These are phyloP conservation scores for Pseudorhiza aurosa DNA, from an alignment of 30 jellyfish, hydroid and myxozoan species.

Conservation along the genomic window DNA sequence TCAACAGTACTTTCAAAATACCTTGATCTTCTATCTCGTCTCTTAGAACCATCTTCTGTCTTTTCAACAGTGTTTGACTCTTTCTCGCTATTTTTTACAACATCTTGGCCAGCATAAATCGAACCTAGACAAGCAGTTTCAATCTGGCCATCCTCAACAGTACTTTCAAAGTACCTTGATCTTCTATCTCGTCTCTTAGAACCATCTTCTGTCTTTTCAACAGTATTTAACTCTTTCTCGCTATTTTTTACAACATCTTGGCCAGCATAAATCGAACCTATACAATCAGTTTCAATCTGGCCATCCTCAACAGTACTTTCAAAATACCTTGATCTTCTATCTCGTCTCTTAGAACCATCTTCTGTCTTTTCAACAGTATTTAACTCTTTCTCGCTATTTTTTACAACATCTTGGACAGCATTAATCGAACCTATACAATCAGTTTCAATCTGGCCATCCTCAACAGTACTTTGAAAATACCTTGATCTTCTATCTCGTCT, in stretches of 20 bases:
- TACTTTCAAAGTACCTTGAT: neutral
- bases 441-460: no score
- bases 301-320: neutral
- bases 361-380: no score
- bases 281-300: neutral
- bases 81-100: neutral
- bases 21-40: neutral
- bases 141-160: neutral
- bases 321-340: neutral
- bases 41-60: neutral
- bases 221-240: neutral
- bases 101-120: neutral
- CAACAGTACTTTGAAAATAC: no score
- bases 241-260: neutral
- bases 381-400: no score
- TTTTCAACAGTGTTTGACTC: neutral
- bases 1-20: neutral
- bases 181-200: neutral
- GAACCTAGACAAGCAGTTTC: neutral
- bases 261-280: neutral
- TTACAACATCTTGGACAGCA: no score
- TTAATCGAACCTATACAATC: no score
- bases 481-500: no score
- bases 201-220: neutral
- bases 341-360: neutral